Evolutionary conservation across 2,888 invertebrate species (phyloP).

Genomic region (Smittia sp.): DNA sequence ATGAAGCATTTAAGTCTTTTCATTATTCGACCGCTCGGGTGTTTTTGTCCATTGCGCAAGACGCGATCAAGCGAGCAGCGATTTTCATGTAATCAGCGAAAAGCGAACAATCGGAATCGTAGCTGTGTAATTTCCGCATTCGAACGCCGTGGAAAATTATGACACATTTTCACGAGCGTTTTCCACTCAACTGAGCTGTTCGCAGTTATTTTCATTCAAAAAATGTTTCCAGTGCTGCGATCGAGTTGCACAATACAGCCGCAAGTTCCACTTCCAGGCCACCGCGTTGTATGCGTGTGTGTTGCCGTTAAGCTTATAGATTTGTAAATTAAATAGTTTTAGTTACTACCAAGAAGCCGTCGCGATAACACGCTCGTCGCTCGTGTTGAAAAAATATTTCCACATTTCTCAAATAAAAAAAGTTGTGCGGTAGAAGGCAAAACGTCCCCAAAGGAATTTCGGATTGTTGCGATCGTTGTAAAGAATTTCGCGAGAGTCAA

Average conservation of each 20-base stretch:
- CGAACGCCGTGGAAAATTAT: too few species aligned
- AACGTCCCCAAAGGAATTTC: constrained; percentile 6
- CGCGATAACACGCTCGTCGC: constrained; percentile 9
- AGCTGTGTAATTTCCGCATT: too few species aligned
- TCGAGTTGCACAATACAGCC: constrained; percentile 6
- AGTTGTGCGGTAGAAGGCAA: background rate
- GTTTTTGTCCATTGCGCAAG: too few species aligned
- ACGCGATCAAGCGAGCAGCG: too few species aligned
- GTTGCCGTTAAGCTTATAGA: background rate
- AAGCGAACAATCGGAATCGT: too few species aligned
- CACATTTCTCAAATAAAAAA: background rate
- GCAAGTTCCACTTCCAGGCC: background rate
- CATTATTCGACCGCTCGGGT: background rate
- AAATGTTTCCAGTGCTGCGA: background rate
- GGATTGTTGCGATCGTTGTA: background rate
- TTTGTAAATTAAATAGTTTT: constrained; percentile 31
- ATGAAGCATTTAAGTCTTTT: constrained; percentile 14
- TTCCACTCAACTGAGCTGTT: background rate
- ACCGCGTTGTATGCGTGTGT: background rate
- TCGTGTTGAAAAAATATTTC: background rate
- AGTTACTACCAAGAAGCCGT: constrained; percentile 27
- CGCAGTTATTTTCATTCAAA: constrained; percentile 1
- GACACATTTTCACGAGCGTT: background rate
- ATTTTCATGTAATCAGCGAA: too few species aligned
- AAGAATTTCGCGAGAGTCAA: background rate